phyloP scores from a whole-genome alignment of 2,113 vertebrate species.

The Apistogramma diplotaenia region DNA sequence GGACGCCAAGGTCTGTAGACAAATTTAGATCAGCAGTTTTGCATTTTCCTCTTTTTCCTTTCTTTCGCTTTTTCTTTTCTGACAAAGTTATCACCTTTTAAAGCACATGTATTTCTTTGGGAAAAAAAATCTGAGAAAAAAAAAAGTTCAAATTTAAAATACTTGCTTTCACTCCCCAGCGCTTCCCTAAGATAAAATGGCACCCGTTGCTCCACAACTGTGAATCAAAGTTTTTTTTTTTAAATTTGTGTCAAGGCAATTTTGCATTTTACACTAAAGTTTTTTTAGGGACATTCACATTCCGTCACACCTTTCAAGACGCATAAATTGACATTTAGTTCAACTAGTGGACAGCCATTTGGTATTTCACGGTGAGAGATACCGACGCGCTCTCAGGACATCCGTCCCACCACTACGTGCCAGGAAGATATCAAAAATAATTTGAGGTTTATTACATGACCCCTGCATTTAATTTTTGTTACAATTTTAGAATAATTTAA shows the following conservation, averaged over 20 bases:
- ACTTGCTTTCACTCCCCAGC: background rate
- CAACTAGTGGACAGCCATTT: background rate
- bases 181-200: background rate
- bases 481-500: background rate
- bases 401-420: background rate
- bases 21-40: background rate
- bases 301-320: background rate
- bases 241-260: background rate
- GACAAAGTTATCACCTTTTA: background rate
- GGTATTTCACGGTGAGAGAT: background rate
- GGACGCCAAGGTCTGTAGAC: slow-evolving; percentile 85
- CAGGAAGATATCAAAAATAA: background rate
- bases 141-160: background rate
- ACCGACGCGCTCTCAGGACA: background rate
- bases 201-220: background rate
- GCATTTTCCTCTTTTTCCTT: background rate
- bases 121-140: background rate
- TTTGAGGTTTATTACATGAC: background rate
- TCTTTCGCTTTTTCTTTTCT: background rate
- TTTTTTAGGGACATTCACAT: background rate
- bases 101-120: background rate
- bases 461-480: background rate
- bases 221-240: background rate
- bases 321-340: background rate
- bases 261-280: background rate